Evolutionary conservation across 2,113 vertebrate genomes (phyloP).

Genomic region (Cephalopholis sonnerati): DNA sequence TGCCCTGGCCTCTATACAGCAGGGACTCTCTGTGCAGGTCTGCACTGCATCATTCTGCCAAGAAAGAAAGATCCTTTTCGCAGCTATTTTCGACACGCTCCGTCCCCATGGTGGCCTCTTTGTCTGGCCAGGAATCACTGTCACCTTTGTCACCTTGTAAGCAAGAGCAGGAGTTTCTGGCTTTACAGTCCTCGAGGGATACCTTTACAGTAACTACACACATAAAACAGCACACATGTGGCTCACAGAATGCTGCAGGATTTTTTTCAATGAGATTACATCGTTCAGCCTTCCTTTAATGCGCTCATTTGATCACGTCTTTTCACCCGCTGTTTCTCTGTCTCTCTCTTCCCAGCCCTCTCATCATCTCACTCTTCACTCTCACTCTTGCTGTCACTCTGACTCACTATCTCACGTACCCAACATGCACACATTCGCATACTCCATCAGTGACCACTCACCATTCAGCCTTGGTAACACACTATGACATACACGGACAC

Average conservation of each 20-base stretch:
- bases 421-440: conserved; percentile 10
- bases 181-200: conserved; percentile 12
- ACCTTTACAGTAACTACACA: conserved; percentile 3
- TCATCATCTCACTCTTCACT: conserved; percentile 43
- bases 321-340: conserved; percentile 36
- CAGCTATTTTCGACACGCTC: conserved; percentile 66
- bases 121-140: conserved; percentile 72
- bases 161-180: conserved; percentile 34
- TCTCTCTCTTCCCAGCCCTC: conserved; percentile 46
- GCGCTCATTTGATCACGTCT: conserved; percentile 37
- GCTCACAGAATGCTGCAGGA: background rate
- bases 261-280: conserved; percentile 1
- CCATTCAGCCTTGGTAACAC: conserved; percentile 44
- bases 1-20: conserved; percentile 56
- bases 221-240: background rate
- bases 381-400: conserved; percentile 44
- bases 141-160: conserved; percentile 73
- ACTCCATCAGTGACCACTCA: conserved; percentile 37
- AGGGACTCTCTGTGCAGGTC: conserved; percentile 58
- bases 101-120: conserved; percentile 63
- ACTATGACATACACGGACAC: conserved; percentile 8
- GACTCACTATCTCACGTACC: conserved; percentile 56
- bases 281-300: background rate
- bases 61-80: conserved; percentile 65
- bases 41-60: conserved; percentile 70